phyloP scores from a whole-genome alignment of 2,113 vertebrate species.

The Podarcis raffonei region DNA sequence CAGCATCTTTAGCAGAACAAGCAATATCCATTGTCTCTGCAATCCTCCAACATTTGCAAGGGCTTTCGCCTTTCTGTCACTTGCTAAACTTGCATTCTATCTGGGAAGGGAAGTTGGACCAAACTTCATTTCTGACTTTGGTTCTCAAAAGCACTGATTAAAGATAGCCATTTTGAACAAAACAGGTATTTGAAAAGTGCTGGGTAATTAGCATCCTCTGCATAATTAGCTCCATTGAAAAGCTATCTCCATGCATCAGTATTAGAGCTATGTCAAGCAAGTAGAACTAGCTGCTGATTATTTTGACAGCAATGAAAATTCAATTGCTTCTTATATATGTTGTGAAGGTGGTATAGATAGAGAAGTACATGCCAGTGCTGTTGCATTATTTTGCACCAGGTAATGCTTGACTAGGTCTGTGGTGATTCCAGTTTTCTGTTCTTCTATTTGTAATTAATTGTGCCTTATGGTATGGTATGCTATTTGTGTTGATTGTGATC shows the following conservation, averaged over 20 bases:
- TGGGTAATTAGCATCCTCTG: too few relatives aligned
- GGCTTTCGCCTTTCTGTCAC: slow-evolving; percentile 45
- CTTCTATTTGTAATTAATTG: too few relatives aligned
- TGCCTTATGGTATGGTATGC: too few relatives aligned
- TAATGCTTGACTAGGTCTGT: too few relatives aligned
- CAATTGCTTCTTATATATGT: not conserved
- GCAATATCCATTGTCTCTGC: slow-evolving; percentile 53
- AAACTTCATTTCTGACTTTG: slow-evolving; percentile 22
- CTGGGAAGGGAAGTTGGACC: slow-evolving; percentile 50
- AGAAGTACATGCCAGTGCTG: not conserved
- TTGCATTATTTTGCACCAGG: not conserved
- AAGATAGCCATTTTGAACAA: slow-evolving; percentile 33
- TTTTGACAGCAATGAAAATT: not conserved
- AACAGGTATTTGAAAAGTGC: too few relatives aligned
- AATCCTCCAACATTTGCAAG: slow-evolving; percentile 49
- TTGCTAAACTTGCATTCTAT: slow-evolving; percentile 57
- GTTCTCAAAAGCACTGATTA: slow-evolving; percentile 40
- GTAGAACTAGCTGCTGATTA: slow-evolving; percentile 18
- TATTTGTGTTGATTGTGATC: too few relatives aligned
- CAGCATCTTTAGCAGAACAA: slow-evolving; percentile 39
- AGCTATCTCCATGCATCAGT: not conserved
- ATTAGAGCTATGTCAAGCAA: slow-evolving; percentile 27
- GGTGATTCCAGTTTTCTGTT: too few relatives aligned
- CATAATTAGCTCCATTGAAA: not conserved
- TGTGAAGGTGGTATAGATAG: not conserved